Percentiles rank a stretch among this genome's conserved stretches.
Conservation (phyloP, 2,797 vertebrate genomes). For the Pseudopleuronectes americanus region DNA sequence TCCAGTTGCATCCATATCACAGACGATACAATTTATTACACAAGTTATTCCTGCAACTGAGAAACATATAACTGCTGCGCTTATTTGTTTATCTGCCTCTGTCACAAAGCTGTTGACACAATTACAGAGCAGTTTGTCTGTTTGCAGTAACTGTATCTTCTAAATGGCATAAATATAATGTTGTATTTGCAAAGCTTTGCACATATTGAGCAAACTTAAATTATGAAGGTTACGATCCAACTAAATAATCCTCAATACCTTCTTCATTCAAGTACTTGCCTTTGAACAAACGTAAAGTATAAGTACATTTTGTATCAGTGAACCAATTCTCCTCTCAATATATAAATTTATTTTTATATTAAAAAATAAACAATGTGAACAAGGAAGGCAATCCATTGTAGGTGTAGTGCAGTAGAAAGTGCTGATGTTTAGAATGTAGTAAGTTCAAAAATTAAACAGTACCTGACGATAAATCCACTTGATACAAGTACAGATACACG, state of each 20-base stretch:
- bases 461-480: too few species aligned
- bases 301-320: too few species aligned
- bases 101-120: conserved; percentile 14
- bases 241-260: not conserved
- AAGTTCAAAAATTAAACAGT: too few species aligned
- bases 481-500: too few species aligned
- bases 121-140: conserved; percentile 11
- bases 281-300: too few species aligned
- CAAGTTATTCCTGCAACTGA: conserved; percentile 11
- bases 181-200: conserved; percentile 15
- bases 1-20: not conserved
- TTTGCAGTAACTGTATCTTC: conserved; percentile 9
- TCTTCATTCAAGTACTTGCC: not conserved
- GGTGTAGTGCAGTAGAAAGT: too few species aligned
- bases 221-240: not conserved
- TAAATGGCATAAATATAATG: conserved; percentile 9
- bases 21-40: conserved; percentile 10
- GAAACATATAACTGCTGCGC: conserved; percentile 19
- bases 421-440: too few species aligned
- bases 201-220: not conserved
- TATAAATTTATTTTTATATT: too few species aligned
- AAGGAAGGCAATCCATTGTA: too few species aligned
- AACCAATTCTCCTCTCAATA: too few species aligned
- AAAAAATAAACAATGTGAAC: too few species aligned
- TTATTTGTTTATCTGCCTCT: conserved; percentile 36